Conservation (phyloP, 2,113 vertebrate genomes). For the Zeus faber region DNA sequence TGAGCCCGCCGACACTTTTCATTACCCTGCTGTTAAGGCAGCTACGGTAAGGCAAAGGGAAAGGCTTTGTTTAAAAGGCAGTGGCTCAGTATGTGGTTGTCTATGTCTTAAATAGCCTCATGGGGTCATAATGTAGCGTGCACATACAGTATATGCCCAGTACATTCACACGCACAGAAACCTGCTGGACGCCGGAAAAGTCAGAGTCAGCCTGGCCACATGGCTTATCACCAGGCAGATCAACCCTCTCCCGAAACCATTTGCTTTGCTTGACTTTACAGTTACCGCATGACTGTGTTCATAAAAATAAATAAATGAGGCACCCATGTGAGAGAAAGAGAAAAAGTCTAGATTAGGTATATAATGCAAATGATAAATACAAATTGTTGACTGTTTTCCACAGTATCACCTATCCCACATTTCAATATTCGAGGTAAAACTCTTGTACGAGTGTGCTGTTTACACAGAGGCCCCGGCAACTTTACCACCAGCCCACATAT, state of each 20-base stretch:
- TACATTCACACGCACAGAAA: constrained; percentile 51
- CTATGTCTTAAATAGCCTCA: constrained; percentile 59
- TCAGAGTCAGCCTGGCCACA: constrained; percentile 49
- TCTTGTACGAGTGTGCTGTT: too few relatives aligned
- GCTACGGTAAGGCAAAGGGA: constrained; percentile 29
- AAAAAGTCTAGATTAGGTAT: too few relatives aligned
- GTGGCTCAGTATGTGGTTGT: constrained; percentile 33
- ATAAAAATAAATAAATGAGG: too few relatives aligned
- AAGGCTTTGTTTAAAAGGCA: constrained; percentile 39
- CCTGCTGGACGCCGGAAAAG: constrained; percentile 33
- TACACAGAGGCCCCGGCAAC: too few relatives aligned
- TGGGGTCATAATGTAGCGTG: constrained; percentile 44
- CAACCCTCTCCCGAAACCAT: constrained; percentile 41
- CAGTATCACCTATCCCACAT: too few relatives aligned
- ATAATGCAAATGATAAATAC: too few relatives aligned
- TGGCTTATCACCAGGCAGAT: constrained; percentile 53
- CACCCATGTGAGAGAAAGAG: too few relatives aligned
- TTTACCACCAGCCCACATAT: too few relatives aligned
- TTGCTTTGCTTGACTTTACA: constrained; percentile 8
- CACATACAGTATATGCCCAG: constrained; percentile 21
- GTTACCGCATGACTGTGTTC: too few relatives aligned
- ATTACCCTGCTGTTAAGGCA: constrained; percentile 45
- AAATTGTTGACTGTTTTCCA: too few relatives aligned
- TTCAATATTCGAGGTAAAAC: too few relatives aligned
- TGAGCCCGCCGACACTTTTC: constrained; percentile 40